These are phyloP conservation scores for Anastrepha obliqua DNA, from an alignment of 1,140 invertebrate genomes.

Conservation along the genomic window DNA sequence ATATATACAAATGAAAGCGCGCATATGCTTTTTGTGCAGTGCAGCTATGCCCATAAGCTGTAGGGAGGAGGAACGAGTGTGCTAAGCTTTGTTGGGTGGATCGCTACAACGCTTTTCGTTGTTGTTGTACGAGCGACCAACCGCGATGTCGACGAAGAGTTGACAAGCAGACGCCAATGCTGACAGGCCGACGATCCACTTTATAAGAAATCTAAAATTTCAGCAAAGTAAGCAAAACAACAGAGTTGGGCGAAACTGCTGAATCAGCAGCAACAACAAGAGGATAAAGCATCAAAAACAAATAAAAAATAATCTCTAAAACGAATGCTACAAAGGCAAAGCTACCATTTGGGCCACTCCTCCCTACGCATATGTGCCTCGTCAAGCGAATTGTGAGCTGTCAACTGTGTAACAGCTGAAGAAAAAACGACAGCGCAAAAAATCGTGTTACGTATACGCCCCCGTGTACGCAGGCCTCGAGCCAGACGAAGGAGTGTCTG, in stretches of 20 bases:
- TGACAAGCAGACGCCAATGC: conserved; percentile 25
- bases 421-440: background rate
- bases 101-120: background rate
- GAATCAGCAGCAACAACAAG: background rate
- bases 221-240: background rate
- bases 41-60: too few species aligned
- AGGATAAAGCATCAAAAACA: background rate
- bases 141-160: background rate
- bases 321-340: background rate
- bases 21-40: too few species aligned
- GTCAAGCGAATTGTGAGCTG: conserved; percentile 38
- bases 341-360: background rate
- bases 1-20: too few species aligned
- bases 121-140: background rate
- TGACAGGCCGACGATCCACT: conserved; percentile 22
- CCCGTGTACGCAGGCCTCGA: background rate
- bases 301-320: background rate
- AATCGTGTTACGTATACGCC: background rate
- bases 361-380: conserved; percentile 14
- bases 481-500: background rate
- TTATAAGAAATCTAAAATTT: conserved; percentile 15
- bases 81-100: background rate
- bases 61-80: background rate
- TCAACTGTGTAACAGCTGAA: conserved; percentile 36
- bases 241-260: background rate